Percentiles rank a stretch among this genome's conserved stretches.
phyloP scores from a whole-genome alignment of 2,888 invertebrate species.

The Noctuana brunneofusca region DNA sequence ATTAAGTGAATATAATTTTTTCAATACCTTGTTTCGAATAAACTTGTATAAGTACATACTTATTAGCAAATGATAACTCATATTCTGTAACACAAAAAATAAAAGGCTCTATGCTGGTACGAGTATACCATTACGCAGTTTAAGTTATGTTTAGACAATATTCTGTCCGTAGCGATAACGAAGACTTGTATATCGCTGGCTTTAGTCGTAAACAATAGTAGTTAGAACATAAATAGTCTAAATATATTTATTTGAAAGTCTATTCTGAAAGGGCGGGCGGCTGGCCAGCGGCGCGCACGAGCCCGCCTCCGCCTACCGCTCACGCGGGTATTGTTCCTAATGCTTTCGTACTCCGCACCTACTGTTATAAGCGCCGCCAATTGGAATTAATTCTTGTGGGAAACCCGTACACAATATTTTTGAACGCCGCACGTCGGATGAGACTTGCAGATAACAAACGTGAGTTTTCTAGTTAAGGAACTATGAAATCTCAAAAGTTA shows the following conservation, averaged over 20 bases:
- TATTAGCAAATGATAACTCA: background rate
- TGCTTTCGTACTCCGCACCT: slow-evolving; percentile 42
- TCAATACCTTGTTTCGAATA: background rate
- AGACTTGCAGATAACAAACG: background rate
- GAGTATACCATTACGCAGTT: background rate
- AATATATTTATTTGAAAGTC: slow-evolving; percentile 42
- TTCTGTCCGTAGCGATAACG: slow-evolving; percentile 19
- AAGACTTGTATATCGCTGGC: slow-evolving; percentile 28
- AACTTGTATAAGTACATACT: background rate
- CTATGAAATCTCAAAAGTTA: background rate
- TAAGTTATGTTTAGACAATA: background rate
- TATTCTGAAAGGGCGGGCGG: slow-evolving; percentile 61
- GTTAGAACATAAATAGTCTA: slow-evolving; percentile 33
- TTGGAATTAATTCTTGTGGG: slow-evolving; percentile 62
- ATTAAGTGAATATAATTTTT: too few species aligned
- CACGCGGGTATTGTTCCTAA: slow-evolving; percentile 69
- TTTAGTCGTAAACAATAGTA: slow-evolving; percentile 34
- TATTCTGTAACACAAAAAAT: background rate
- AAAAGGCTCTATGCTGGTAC: background rate
- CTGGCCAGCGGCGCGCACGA: slow-evolving; percentile 68
- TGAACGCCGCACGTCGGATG: slow-evolving; percentile 39
- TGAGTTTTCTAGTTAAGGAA: background rate
- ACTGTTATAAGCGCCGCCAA: slow-evolving; percentile 58
- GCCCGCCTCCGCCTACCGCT: slow-evolving; percentile 67
- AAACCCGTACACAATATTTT: background rate